Percentiles rank a stretch among this genome's conserved stretches.
phyloP scores from a whole-genome alignment of 2,888 invertebrate genomes.

The Reticulitermes lucifugus region DNA sequence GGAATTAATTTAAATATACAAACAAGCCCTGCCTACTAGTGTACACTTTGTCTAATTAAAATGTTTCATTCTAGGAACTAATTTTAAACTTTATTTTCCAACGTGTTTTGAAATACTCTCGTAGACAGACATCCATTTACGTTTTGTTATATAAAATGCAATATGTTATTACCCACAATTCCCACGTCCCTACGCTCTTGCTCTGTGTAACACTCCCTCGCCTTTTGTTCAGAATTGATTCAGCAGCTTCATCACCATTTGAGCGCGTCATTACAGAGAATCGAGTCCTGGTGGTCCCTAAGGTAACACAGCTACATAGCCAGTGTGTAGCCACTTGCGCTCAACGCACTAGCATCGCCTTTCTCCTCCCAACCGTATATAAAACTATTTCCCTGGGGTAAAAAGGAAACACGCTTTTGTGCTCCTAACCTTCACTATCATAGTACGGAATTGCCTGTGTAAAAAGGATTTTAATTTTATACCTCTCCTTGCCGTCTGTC shows the following conservation, averaged over 20 bases:
- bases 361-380: not conserved
- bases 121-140: too few species aligned
- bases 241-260: slow-evolving; percentile 28
- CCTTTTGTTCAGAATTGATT: slow-evolving; percentile 15
- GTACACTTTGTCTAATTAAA: too few species aligned
- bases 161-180: too few species aligned
- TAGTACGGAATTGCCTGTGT: slow-evolving; percentile 7
- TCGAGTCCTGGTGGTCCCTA: slow-evolving; percentile 25
- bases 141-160: too few species aligned
- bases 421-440: slow-evolving; percentile 36
- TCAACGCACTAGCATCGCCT: slow-evolving; percentile 19
- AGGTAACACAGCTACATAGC: slow-evolving; percentile 7
- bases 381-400: slow-evolving; percentile 42
- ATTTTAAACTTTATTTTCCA: too few species aligned
- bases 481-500: slow-evolving; percentile 54
- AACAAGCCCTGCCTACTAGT: too few species aligned
- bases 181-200: too few species aligned
- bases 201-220: not conserved
- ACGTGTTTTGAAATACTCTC: too few species aligned
- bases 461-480: slow-evolving; percentile 40
- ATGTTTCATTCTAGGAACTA: too few species aligned
- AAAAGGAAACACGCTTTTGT: slow-evolving; percentile 31
- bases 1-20: too few species aligned
- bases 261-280: slow-evolving; percentile 28
- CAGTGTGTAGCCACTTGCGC: slow-evolving; percentile 32